A percentile compares a stretch with the other conserved stretches of the same genome.
Evolutionary conservation across 2,888 invertebrate species (phyloP).

Genomic region (Diarsia mendica): DNA sequence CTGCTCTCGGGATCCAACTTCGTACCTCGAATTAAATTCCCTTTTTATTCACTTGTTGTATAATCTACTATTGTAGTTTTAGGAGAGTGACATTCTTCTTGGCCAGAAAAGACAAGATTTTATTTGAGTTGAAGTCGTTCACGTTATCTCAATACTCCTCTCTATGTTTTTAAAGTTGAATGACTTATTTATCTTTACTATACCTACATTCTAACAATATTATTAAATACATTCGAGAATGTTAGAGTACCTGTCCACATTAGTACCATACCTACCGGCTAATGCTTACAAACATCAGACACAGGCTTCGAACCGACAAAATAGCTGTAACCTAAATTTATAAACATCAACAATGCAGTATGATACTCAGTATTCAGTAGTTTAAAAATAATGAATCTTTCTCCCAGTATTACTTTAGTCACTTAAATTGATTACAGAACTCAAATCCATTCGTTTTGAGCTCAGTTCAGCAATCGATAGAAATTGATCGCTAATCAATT

Average conservation of each 20-base stretch:
- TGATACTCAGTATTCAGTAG: background rate
- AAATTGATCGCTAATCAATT: background rate
- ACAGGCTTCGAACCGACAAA: background rate
- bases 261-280: background rate
- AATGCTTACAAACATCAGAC: background rate
- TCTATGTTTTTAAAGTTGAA: background rate
- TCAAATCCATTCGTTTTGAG: background rate
- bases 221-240: background rate
- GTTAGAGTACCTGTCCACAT: background rate
- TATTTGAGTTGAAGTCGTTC: background rate
- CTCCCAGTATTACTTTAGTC: too few species aligned
- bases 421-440: too few species aligned
- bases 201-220: background rate
- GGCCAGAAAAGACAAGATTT: background rate
- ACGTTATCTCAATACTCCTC: background rate
- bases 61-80: too few species aligned
- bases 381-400: background rate
- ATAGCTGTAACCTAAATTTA: conserved; percentile 8
- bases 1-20: too few species aligned
- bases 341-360: background rate
- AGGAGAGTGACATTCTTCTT: background rate
- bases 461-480: background rate
- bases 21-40: too few species aligned
- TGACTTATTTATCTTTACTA: background rate
- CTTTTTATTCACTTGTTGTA: too few species aligned